Conservation (phyloP, 2,113 vertebrate species). For the Oryzias javanicus region DNA sequence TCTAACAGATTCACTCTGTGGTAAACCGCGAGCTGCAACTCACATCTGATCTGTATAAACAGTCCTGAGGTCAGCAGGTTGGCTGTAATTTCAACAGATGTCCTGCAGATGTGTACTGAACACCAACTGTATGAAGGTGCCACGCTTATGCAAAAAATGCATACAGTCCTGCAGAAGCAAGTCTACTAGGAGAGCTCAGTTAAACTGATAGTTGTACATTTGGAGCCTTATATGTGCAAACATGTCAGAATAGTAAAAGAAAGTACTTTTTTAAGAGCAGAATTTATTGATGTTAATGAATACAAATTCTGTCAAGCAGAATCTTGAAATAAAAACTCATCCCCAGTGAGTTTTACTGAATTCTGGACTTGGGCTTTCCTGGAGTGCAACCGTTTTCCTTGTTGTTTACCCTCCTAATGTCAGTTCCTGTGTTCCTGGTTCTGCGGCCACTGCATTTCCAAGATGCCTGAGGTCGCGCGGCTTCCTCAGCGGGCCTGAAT, state of each 20-base stretch:
- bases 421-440: constrained; percentile 51
- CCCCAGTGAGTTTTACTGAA: constrained; percentile 10
- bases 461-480: constrained; percentile 73
- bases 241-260: background rate
- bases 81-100: constrained; percentile 10
- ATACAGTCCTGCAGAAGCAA: constrained; percentile 13
- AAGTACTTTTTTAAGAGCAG: background rate
- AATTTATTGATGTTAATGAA: constrained; percentile 5
- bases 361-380: constrained; percentile 44
- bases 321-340: constrained; percentile 8
- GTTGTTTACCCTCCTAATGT: constrained; percentile 59
- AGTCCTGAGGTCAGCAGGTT: constrained; percentile 19
- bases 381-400: constrained; percentile 23
- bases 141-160: background rate
- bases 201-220: too few relatives aligned
- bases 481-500: constrained; percentile 58
- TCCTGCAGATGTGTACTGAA: constrained; percentile 23
- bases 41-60: constrained; percentile 11
- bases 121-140: background rate
- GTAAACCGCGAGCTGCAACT: constrained; percentile 35
- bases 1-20: constrained; percentile 29
- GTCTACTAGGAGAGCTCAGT: too few relatives aligned
- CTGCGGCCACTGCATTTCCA: constrained; percentile 56
- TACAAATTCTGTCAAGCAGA: background rate
- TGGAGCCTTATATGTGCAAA: too few relatives aligned